phyloP scores from a whole-genome alignment of 2,113 vertebrate genomes.

The Piprites chloris region DNA sequence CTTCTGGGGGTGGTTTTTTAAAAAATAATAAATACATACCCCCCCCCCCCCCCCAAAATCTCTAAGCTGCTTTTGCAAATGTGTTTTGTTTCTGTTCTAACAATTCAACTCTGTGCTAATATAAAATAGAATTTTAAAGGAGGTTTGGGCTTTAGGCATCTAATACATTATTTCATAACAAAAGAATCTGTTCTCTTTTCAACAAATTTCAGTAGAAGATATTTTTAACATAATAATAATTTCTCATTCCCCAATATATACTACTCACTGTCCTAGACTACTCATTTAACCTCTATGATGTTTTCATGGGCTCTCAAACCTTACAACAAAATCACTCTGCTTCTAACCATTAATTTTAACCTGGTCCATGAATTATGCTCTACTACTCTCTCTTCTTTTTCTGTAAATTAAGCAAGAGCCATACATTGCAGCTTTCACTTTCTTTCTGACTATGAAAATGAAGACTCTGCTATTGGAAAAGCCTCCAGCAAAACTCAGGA shows the following conservation, averaged over 20 bases:
- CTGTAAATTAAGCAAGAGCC: not conserved
- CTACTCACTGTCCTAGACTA: not conserved
- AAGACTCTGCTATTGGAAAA: not conserved
- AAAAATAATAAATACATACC: not conserved
- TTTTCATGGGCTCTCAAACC: not conserved
- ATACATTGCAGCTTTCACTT: not conserved
- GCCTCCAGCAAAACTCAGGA: not conserved
- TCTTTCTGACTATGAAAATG: not conserved
- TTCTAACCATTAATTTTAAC: not conserved
- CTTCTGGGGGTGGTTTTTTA: not conserved
- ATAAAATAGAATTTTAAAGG: not conserved
- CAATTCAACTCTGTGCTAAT: not conserved
- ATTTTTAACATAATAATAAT: not conserved
- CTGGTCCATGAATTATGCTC: not conserved
- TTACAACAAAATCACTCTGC: not conserved
- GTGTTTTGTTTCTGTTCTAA: not conserved
- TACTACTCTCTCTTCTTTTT: not conserved
- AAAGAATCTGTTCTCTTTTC: not conserved
- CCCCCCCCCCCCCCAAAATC: accelerated
- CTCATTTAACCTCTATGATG: not conserved
- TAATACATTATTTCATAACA: not conserved
- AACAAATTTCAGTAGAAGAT: not conserved
- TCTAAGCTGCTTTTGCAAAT: not conserved
- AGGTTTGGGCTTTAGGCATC: not conserved
- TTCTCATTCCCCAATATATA: not conserved